Base-by-base conservation (phyloP, 2,113 vertebrate species). In the Psephotus haematonotus region DNA sequence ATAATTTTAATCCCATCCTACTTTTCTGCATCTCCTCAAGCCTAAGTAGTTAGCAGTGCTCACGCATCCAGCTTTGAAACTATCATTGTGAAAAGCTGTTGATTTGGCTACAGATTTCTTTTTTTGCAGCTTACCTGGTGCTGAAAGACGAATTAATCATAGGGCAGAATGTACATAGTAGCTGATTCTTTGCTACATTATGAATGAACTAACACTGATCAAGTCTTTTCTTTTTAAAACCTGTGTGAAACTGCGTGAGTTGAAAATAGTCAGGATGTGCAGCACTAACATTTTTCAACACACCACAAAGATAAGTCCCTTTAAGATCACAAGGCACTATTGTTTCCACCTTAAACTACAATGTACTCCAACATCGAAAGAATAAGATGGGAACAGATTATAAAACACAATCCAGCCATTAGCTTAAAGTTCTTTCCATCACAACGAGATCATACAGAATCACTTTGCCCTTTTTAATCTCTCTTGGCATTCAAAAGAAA, bases 91-190 rank as follows among this genome's bases (percentile, higher is more conserved):
- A 93, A 90, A 80, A 87, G 16, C 8, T 41, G 55, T 10, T 31
- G 50, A 85, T 79, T 94, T 71, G 57, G 67, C 33, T 78, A 55
- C 76, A 33, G 49, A 72, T 93, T 92, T 87, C 70, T 82, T 96
- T 95, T 97, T 77, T 84, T 88, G 88, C 67, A 70, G 64, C 12
- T 47, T 82, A 94, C 23, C 52, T 81, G 75, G 75, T 82, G 52
- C 50, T 62, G 87, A 96, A 97, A 93, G 75, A 94, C 1, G 2
- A 95, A 85, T 68, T 64, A 59, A 10, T 93, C 77, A 92, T 17
- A 86, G 46, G 44, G 12, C 50, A 92, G 68, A 90, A 89, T 15
- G 62, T 62, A 64, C 0, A 0, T 29, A 88, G 65, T 18, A 37
- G 71, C 25, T 87, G 24, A 63, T 82, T 88, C 64, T 75, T 80